Base-by-base conservation (phyloP, 2,797 vertebrate species). In the Megaceryle alcyon region DNA sequence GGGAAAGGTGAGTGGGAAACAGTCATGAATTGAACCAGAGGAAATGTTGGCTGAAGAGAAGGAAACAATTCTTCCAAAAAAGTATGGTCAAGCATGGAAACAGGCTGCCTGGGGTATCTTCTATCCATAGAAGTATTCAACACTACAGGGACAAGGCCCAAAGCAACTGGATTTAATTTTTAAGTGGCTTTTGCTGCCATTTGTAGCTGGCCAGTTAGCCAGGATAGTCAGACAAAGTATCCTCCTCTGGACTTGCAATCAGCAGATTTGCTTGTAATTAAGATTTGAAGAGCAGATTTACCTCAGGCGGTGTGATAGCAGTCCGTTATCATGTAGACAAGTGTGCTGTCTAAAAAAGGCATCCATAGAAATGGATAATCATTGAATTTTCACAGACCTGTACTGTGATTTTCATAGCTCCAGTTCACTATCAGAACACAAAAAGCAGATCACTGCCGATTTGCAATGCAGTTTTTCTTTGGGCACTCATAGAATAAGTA, bases 211-310 rank as follows among this genome's bases (percentile, higher is more conserved):
- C 44, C 72, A n/a, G 17, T 35, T 61, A 76, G 26, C 46, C 29
- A 59, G 75, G 82, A 14, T 56, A n/a, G 12, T 54, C 16, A 77
- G 59, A 21, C 4, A 23, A 39, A 83, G 48, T 2, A 57, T 53
- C 51, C 44, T 70, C 19, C 39, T 69, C 4, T 25, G 53, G 56
- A 59, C 64, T 44, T 68, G 43, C 10, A 90, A 79, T 82, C 68
- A 71, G n/a, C 60, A 84, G 56, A 85, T 86, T 82, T 84, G 12
- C 20, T 64, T 93, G 25, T 57, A 93, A 87, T 77, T 89, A 79
- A 88, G 71, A 80, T 61, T 77, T 66, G 78, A 70, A 80, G 88
- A 77, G 18, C 41, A 77, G 18, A 72, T 96, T 96, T 82, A 73
- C 88, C 64, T 91, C 4, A 0, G 64, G 78, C 70, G 37, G 16